Conservation (phyloP, 2,113 vertebrate species). For the Eidolon helvum region DNA sequence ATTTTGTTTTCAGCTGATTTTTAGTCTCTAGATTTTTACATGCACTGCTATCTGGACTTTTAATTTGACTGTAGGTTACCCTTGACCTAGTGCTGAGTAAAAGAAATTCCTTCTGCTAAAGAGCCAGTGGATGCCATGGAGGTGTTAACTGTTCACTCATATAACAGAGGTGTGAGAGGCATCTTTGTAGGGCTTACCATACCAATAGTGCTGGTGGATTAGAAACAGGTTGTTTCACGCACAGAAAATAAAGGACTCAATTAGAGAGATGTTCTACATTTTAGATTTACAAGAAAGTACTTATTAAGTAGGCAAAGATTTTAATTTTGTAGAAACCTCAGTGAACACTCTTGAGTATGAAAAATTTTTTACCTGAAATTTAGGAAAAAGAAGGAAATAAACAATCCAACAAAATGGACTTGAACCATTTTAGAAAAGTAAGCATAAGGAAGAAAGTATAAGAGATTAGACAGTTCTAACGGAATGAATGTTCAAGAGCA, state of each 20-base stretch:
- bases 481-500: not conserved
- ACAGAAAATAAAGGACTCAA: not conserved
- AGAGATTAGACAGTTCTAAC: not conserved
- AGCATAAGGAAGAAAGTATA: not conserved
- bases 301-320: not conserved
- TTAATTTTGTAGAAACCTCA: not conserved
- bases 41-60: not conserved
- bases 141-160: not conserved
- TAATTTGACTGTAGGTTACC: not conserved
- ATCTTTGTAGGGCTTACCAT: not conserved
- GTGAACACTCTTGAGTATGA: not conserved
- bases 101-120: not conserved
- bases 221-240: not conserved
- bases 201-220: not conserved
- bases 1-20: not conserved
- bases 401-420: not conserved
- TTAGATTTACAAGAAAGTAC: not conserved
- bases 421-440: not conserved
- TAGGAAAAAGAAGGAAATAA: not conserved
- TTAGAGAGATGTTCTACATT: not conserved
- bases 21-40: not conserved
- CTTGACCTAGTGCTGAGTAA: not conserved
- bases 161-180: not conserved
- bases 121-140: not conserved
- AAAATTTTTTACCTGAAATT: not conserved